Conservation (phyloP, 2,797 vertebrate species). For the Aphelocoma californica region DNA sequence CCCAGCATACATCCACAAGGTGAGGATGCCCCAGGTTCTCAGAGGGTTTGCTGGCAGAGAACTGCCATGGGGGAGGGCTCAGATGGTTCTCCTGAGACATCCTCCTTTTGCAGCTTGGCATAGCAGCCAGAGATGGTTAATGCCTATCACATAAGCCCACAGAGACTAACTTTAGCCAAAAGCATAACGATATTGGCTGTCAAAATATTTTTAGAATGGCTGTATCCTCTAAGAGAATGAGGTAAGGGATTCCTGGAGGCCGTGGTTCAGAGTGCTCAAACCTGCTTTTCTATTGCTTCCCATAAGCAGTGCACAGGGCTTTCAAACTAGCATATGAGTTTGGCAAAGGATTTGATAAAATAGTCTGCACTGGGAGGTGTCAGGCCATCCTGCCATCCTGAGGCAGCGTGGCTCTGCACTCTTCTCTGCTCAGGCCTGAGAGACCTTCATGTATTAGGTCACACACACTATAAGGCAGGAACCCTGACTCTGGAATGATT, state of each 20-base stretch:
- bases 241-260: not conserved
- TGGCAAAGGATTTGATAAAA: not conserved
- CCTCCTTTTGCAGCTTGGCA: constrained; percentile 5
- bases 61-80: not conserved
- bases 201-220: not conserved
- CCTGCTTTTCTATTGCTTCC: not conserved
- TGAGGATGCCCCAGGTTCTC: not conserved
- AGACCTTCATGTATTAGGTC: not conserved
- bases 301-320: not conserved
- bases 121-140: not conserved
- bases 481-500: not conserved
- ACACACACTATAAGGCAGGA: not conserved
- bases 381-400: not conserved
- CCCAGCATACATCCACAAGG: not conserved
- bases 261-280: not conserved
- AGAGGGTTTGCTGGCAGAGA: not conserved
- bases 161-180: constrained; percentile 23
- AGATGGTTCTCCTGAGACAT: not conserved
- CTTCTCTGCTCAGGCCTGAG: not conserved
- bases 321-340: not conserved
- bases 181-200: not conserved
- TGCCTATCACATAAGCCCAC: constrained; percentile 9
- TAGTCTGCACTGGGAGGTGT: not conserved
- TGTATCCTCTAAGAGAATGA: not conserved
- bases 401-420: not conserved